phyloP scores from a whole-genome alignment of 2,113 vertebrate species.

The Hypocryptadius cinnamomeus region DNA sequence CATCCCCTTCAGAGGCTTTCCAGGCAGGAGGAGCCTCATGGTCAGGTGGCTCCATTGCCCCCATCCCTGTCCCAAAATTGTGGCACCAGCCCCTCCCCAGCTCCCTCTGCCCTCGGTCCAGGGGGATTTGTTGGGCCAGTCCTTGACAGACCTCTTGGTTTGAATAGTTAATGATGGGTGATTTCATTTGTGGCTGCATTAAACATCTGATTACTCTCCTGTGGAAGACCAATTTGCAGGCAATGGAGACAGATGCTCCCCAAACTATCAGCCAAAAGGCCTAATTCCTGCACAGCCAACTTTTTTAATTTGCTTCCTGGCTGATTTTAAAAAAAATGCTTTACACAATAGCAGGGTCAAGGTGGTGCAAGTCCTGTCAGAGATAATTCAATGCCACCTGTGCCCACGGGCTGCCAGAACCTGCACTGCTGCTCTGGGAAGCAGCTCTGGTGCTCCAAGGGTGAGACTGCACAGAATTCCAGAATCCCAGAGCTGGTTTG shows the following conservation, averaged over 20 bases:
- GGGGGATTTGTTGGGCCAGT: not conserved
- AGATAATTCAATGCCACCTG: accelerated
- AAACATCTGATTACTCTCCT: slow-evolving; percentile 58
- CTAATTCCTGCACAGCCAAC: slow-evolving; percentile 49
- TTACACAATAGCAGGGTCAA: not conserved
- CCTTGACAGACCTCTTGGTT: not conserved
- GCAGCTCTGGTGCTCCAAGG: not conserved
- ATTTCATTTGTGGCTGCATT: slow-evolving; percentile 46
- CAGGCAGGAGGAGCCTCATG: not conserved
- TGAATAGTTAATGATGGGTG: slow-evolving; percentile 29
- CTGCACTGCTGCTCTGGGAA: not conserved
- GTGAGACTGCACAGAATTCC: not conserved
- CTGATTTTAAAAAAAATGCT: not conserved
- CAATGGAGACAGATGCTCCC: slow-evolving; percentile 59
- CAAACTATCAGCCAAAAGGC: slow-evolving; percentile 46
- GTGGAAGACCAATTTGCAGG: slow-evolving; percentile 53
- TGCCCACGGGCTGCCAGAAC: not conserved
- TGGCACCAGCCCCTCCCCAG: not conserved
- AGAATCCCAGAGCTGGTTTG: not conserved
- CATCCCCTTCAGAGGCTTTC: accelerated
- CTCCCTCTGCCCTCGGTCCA: not conserved
- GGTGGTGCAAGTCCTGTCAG: not conserved
- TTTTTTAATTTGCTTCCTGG: slow-evolving; percentile 15
- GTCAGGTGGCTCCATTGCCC: accelerated
- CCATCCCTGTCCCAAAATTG: not conserved